Evolutionary conservation across 1,140 invertebrate species (phyloP).

Genomic region (Bicyclus anynana): DNA sequence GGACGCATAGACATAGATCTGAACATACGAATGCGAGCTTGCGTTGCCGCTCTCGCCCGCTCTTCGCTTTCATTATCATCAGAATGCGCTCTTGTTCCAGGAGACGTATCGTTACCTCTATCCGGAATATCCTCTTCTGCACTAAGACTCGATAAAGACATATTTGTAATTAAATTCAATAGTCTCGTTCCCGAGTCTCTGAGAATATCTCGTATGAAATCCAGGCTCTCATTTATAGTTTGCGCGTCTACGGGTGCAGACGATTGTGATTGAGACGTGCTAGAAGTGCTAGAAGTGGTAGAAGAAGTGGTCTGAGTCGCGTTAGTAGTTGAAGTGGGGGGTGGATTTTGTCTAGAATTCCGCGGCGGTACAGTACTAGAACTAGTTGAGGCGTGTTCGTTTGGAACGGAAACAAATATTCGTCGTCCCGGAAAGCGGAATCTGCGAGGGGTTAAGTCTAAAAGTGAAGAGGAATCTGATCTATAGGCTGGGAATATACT

Average conservation of each 20-base stretch:
- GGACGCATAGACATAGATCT: conserved; percentile 34
- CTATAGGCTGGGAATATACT: conserved; percentile 53
- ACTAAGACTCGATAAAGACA: conserved; percentile 55
- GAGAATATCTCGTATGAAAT: conserved; percentile 68
- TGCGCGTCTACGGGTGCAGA: conserved; percentile 52
- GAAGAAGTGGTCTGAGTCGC: conserved; percentile 32
- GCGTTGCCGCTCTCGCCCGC: conserved; percentile 14
- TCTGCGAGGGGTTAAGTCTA: conserved; percentile 37
- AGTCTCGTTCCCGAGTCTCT: conserved; percentile 71
- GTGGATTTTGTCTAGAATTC: conserved; percentile 19
- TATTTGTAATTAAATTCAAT: conserved; percentile 68
- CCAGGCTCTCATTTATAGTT: conserved; percentile 63
- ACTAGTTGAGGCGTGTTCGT: conserved; percentile 18
- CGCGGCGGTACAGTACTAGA: conserved; percentile 17
- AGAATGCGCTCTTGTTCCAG: conserved; percentile 36
- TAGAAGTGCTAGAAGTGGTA: conserved; percentile 40
- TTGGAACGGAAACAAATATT: conserved; percentile 25
- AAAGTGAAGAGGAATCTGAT: conserved; percentile 29
- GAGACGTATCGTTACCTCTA: conserved; percentile 9
- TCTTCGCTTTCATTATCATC: conserved; percentile 40
- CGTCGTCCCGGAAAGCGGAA: conserved; percentile 20
- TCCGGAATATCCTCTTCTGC: conserved; percentile 40
- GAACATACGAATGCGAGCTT: conserved; percentile 35
- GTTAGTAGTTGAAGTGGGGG: conserved; percentile 26
- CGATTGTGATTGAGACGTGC: conserved; percentile 39